phyloP scores from a whole-genome alignment of 2,113 vertebrate species.

The Anhinga anhinga region DNA sequence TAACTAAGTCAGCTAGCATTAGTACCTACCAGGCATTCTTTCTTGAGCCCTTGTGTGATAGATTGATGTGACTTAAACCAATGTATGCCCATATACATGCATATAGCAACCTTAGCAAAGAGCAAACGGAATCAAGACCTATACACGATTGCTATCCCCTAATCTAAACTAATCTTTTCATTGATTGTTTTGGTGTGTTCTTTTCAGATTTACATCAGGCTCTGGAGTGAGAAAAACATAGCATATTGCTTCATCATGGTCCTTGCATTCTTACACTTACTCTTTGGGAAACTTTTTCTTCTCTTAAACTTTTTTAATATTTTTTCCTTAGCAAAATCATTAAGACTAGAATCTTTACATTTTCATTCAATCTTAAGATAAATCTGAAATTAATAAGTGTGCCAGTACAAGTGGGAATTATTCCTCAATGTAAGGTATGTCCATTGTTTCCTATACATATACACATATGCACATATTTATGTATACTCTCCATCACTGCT shows the following conservation, averaged over 20 bases:
- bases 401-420: not conserved
- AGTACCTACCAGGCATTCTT: not conserved
- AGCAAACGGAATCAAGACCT: not conserved
- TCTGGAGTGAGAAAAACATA: not conserved
- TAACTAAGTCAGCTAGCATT: not conserved
- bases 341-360: not conserved
- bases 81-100: rapidly evolving
- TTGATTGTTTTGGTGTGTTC: not conserved
- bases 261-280: not conserved
- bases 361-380: not conserved
- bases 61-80: not conserved
- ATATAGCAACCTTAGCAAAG: not conserved
- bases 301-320: not conserved
- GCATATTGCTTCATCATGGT: not conserved
- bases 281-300: not conserved
- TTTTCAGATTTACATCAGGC: not conserved
- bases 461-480: not conserved
- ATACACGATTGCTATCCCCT: not conserved
- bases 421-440: not conserved
- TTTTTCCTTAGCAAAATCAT: not conserved
- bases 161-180: not conserved
- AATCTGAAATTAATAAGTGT: not conserved
- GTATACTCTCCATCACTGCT: not conserved
- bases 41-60: not conserved
- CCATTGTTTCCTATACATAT: not conserved